Percentiles rank a stretch among this genome's conserved stretches.
Evolutionary conservation across 2,113 vertebrate species (phyloP).

Genomic region (Crocuta crocuta): DNA sequence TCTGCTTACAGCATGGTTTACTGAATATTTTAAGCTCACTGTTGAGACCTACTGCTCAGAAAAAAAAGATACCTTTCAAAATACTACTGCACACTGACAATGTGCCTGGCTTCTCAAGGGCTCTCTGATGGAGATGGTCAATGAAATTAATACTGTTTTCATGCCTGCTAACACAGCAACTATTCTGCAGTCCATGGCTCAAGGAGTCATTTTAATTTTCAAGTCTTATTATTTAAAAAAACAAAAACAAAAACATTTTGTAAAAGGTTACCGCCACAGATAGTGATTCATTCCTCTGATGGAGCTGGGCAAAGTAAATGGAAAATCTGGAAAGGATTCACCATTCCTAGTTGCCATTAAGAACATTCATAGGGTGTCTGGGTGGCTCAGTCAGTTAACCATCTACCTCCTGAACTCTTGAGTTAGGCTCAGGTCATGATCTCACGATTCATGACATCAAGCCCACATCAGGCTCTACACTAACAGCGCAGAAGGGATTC

Average conservation of each 20-base stretch:
- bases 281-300: neutral
- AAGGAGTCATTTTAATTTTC: neutral
- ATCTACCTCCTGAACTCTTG: no score
- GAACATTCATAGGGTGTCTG: neutral
- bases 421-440: no score
- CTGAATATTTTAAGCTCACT: neutral
- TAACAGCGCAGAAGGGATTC: no score
- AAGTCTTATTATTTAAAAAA: neutral
- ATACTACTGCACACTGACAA: neutral
- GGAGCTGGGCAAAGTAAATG: neutral
- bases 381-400: no score
- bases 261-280: no score
- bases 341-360: neutral
- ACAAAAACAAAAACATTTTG: neutral
- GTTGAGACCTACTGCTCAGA: neutral
- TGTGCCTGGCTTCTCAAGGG: neutral
- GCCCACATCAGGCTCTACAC: no score
- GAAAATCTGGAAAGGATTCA: neutral
- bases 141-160: neutral
- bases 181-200: neutral
- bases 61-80: neutral
- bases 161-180: neutral
- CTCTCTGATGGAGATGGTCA: neutral
- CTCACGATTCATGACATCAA: no score
- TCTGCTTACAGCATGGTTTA: neutral